Percentiles rank a stretch among this genome's conserved stretches.
phyloP scores from a whole-genome alignment of 2,888 invertebrate species.

The Crematogaster levior region DNA sequence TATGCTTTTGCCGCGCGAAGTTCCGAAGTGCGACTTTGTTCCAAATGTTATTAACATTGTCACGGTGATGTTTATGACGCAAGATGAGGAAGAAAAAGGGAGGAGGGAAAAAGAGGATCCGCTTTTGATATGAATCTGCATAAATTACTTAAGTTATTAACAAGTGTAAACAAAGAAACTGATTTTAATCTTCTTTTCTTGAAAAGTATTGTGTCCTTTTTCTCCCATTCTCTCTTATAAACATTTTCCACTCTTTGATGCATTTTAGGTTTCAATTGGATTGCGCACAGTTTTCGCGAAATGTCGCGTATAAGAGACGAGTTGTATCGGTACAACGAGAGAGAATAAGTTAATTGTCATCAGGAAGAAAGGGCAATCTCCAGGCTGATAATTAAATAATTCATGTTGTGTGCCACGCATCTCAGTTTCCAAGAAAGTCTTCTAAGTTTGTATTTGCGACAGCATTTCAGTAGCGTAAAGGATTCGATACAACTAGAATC shows the following conservation, averaged over 20 bases:
- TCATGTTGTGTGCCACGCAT: background rate
- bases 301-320: background rate
- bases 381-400: conserved; percentile 36
- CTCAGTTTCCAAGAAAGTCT: background rate
- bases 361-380: conserved; percentile 8
- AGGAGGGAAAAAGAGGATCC: background rate
- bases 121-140: background rate
- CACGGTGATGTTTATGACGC: background rate
- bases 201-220: background rate
- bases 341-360: conserved; percentile 13
- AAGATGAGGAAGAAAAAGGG: background rate
- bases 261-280: background rate
- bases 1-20: background rate
- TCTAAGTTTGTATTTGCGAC: background rate
- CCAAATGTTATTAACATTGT: background rate
- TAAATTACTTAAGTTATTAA: background rate
- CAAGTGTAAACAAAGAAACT: background rate
- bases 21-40: background rate
- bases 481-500: conserved; percentile 6
- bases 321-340: background rate
- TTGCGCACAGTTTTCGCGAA: background rate
- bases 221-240: background rate
- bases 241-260: background rate
- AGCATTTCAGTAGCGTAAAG: background rate
- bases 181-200: background rate